Evolutionary conservation across 2,797 vertebrate genomes (phyloP), one percentile per base, ranked within the genome.

Genomic region (Myotis myotis): DNA sequence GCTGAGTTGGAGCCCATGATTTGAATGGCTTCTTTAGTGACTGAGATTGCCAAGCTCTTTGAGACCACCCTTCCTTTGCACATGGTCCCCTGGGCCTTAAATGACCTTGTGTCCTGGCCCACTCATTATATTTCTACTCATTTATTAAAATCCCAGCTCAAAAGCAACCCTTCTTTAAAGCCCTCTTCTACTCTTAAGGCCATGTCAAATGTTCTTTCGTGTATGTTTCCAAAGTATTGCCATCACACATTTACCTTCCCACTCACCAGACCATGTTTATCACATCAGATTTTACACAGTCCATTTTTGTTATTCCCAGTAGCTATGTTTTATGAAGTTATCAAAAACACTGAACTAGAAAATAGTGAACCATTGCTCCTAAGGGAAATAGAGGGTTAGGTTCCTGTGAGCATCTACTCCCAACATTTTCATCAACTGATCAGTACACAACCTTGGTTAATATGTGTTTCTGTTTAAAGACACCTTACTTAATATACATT

Each of bases 391-490:
- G 5, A 80, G 25, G 22, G 4, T 75, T 82, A 4, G 19, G 36
- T n/a, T 86, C 38, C 71, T 36, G 4, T 60, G 33, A 89, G 33
- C 2, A 22, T 87, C 80, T 79, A 28, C 16, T 55, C 23, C 33
- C 19, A 16, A 47, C 13, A n/a, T 78, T 87, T 87, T 78, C 44
- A 91, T 80, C 49, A 64, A 11, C 36, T n/a, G 4, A 49, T 70
- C 5, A 23, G 19, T 23, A 30, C 10, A 82, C 25, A 70, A 16
- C 12, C 47, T 64, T 62, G n/a, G 22, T 88, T 71, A 51, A 66
- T 44, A 10, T 25, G 15, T 53, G 51, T 71, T 74, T 84, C 66
- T 89, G n/a, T 60, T 87, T 53, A 19, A 57, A 89, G 49, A 95
- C n/a, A 70, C 2, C 3, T 70, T 51, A 47, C 19, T 81, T 80